Base-by-base conservation (phyloP, 2,888 invertebrate species). In the Drosophila cognata region DNA sequence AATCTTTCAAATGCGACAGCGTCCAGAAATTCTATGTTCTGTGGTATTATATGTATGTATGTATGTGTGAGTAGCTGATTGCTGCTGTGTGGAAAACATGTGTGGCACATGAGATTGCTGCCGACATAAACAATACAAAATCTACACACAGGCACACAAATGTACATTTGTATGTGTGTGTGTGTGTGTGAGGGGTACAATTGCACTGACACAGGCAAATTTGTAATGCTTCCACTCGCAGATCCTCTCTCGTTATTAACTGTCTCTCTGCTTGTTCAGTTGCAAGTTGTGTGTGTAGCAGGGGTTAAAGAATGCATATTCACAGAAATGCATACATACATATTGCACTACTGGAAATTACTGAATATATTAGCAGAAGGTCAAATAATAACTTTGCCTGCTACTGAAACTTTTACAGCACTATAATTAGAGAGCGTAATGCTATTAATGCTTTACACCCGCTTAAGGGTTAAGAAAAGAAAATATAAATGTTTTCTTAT, bases 21-120 rank as follows among this genome's bases (percentile, higher is more conserved):
- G 68, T 86, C 77, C 78, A 82, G 88, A 74, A 78, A 51, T 75
- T 85, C 64, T 81, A 83, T 74, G 90, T 74, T 85, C 64, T 81
- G 90, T 77, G 90, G 77, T 73, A 69, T 72, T 76, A 52, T 41
- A 56, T 63, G 6, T 66, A 48, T 41, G 63, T 58, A 33, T 31
- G 28, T 36, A 28, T 67, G 13, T 18, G 29, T 11, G 43, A 46
- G 43, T 64, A 29, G 63, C 28, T 64, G 62, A 38, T n/a, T 48
- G 31, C 29, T 69, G 38, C 21, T 25, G 65, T 72, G 16, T 68
- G 59, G 71, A 65, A 68, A 89, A 89, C 85, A 85, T 88, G 60
- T 85, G 90, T 70, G 83, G 86, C 85, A 85, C 73, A 85, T 74
- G 81, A 66, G 75, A 72, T 84, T 77, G 63, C 66, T 61, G 71